Evolutionary conservation across 2,113 vertebrate genomes (phyloP).

Genomic region (Petroica traversi): DNA sequence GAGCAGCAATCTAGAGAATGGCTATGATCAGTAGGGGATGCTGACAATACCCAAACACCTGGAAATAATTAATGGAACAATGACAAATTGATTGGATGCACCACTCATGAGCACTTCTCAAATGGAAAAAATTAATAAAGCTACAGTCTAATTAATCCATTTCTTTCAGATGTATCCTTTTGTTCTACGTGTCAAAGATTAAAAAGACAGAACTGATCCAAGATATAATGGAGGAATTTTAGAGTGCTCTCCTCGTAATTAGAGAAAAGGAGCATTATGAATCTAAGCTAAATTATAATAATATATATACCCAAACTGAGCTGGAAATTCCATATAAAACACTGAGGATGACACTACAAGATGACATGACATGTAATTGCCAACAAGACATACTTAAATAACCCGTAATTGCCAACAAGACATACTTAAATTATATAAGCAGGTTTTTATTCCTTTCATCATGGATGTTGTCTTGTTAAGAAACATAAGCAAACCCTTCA

Average conservation of each 20-base stretch:
- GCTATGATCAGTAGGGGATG: neutral
- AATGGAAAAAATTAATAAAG: neutral
- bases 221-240: neutral
- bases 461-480: neutral
- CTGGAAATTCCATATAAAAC: neutral
- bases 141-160: neutral
- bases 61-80: neutral
- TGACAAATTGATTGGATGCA: neutral
- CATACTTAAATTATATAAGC: neutral
- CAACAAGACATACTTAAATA: neutral
- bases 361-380: neutral
- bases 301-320: neutral
- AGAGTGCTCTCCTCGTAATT: neutral
- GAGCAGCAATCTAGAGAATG: neutral
- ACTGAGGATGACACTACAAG: neutral
- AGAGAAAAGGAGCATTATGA: neutral
- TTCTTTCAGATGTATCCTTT: neutral
- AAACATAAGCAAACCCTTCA: neutral
- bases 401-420: neutral
- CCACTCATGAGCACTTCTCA: neutral
- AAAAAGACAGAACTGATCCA: neutral
- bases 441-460: neutral
- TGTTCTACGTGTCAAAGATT: neutral
- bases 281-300: neutral
- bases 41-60: neutral